A percentile compares a stretch with the other conserved stretches of the same genome.
Evolutionary conservation across 2,113 vertebrate genomes (phyloP).

Genomic region (Ornithorhynchus anatinus): DNA sequence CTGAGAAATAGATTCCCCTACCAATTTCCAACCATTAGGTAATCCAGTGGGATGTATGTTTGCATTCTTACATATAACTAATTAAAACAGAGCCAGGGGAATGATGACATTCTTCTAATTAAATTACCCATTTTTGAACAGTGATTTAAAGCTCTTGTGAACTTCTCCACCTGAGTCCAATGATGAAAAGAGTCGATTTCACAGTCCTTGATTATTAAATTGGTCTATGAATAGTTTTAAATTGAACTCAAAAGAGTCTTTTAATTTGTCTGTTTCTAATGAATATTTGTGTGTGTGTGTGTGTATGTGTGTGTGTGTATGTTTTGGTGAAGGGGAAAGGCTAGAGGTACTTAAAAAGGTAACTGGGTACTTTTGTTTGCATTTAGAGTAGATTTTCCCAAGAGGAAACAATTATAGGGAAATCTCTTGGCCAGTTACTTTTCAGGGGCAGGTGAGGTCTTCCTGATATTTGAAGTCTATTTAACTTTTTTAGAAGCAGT

Average conservation of each 20-base stretch:
- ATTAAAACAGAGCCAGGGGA: constrained; percentile 29
- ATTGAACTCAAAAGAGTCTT: constrained; percentile 50
- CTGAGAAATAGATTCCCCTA: no score
- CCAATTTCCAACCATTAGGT: not conserved
- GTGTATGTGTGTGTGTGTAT: not conserved
- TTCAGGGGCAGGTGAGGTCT: not conserved
- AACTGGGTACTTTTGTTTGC: not conserved
- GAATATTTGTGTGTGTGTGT: not conserved
- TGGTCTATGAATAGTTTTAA: constrained; percentile 45
- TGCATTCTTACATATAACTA: constrained; percentile 7
- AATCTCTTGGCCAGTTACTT: not conserved
- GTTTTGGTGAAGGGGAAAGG: not conserved
- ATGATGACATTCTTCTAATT: constrained; percentile 11
- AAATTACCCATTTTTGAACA: constrained; percentile 36
- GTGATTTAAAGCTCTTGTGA: constrained; percentile 40
- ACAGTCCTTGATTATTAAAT: constrained; percentile 46
- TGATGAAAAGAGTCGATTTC: constrained; percentile 43
- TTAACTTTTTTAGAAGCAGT: no score
- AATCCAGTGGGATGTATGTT: not conserved
- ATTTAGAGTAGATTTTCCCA: not conserved
- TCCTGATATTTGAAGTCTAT: not conserved
- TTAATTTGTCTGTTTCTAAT: constrained; percentile 31
- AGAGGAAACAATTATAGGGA: not conserved
- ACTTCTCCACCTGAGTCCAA: constrained; percentile 47
- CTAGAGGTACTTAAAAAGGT: not conserved